Conservation (phyloP, 2,113 vertebrate genomes). For the Cryptomyrus ogoouensis region DNA sequence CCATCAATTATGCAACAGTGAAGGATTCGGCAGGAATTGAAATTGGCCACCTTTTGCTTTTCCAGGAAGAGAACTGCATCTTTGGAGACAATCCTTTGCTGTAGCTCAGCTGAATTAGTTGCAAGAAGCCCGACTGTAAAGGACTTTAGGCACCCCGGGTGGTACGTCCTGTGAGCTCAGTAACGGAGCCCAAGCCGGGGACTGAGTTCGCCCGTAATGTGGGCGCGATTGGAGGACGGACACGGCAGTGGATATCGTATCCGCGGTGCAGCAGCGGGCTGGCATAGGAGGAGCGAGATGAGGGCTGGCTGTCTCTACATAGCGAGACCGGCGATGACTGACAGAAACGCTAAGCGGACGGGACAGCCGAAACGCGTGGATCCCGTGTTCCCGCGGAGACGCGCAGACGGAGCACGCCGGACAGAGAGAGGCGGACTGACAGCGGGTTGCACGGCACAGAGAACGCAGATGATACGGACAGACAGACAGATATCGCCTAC, state of each 20-base stretch:
- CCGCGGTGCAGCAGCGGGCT: not conserved
- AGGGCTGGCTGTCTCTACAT: not conserved
- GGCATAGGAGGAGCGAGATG: not conserved
- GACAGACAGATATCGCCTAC: conserved; percentile 35
- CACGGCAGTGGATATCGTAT: not conserved
- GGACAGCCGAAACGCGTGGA: not conserved
- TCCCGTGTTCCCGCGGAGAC: not conserved
- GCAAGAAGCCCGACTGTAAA: not conserved
- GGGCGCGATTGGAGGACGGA: not conserved
- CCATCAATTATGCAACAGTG: not conserved
- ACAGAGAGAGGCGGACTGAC: not conserved
- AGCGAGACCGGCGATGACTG: not conserved
- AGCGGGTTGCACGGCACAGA: not conserved
- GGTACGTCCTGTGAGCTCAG: not conserved
- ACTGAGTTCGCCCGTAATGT: too few relatives aligned
- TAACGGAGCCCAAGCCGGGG: not conserved
- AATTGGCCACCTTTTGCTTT: not conserved
- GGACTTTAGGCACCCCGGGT: not conserved
- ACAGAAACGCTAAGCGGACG: not conserved
- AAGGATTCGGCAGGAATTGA: not conserved
- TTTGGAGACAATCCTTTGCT: not conserved
- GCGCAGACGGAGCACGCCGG: not conserved
- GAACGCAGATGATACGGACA: conserved; percentile 15
- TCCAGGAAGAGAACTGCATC: conserved; percentile 2
- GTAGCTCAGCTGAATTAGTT: not conserved